Evolutionary conservation across 2,888 invertebrate genomes (phyloP).

Genomic region (Scrobipalpa atriplicella): DNA sequence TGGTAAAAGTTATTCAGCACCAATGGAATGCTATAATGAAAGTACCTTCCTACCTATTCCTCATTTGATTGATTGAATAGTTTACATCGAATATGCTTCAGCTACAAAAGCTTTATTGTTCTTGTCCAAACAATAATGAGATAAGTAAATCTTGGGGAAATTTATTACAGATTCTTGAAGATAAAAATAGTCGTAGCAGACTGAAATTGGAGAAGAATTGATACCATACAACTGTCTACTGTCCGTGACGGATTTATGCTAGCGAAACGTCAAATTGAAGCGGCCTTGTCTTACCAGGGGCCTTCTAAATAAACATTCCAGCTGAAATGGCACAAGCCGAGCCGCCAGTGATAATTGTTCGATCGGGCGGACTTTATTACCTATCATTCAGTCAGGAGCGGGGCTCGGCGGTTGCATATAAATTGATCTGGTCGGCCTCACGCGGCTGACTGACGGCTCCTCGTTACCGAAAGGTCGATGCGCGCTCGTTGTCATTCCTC

Average conservation of each 20-base stretch:
- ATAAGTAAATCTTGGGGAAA: too few species aligned
- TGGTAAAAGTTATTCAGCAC: too few species aligned
- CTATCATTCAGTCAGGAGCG: slow-evolving; percentile 51
- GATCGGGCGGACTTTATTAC: slow-evolving; percentile 47
- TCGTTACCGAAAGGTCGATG: slow-evolving; percentile 76
- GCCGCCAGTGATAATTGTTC: slow-evolving; percentile 24
- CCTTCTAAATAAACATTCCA: slow-evolving; percentile 20
- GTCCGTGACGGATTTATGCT: slow-evolving; percentile 8
- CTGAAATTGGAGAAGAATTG: slow-evolving; percentile 35
- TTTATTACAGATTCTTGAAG: too few species aligned
- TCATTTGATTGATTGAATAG: too few species aligned
- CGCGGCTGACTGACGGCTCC: slow-evolving; percentile 64
- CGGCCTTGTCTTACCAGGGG: neutral
- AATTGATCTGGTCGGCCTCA: slow-evolving; percentile 66
- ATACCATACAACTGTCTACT: slow-evolving; percentile 5
- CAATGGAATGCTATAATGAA: too few species aligned
- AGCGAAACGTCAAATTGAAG: neutral
- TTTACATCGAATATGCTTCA: too few species aligned
- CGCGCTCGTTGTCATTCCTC: slow-evolving; percentile 56
- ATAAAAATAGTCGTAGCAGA: neutral
- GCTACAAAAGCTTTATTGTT: too few species aligned
- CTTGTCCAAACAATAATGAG: too few species aligned
- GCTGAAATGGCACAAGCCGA: neutral
- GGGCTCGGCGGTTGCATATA: slow-evolving; percentile 62
- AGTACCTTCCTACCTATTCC: too few species aligned